phyloP scores from a whole-genome alignment of 2,888 invertebrate species.

The Octonoba sinensis region DNA sequence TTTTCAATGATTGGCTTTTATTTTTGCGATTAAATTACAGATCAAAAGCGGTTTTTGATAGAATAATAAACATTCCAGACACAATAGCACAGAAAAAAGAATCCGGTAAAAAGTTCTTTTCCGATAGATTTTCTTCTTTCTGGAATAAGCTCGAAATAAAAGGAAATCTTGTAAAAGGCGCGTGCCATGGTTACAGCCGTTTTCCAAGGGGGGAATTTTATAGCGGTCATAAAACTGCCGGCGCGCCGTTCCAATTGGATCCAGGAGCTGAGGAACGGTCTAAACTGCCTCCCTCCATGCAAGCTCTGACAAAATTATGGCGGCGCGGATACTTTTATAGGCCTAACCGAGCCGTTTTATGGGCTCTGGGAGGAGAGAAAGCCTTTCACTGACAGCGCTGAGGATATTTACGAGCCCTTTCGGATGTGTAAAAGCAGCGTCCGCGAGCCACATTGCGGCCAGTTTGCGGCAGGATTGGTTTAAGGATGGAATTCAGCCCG shows the following conservation, averaged over 20 bases:
- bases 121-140: background rate
- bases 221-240: constrained; percentile 64
- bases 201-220: constrained; percentile 51
- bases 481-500: constrained; percentile 13
- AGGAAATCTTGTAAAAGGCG: background rate
- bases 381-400: constrained; percentile 57
- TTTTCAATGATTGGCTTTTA: too few species aligned
- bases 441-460: constrained; percentile 24
- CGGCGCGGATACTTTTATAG: constrained; percentile 66
- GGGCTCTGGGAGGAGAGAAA: constrained; percentile 65
- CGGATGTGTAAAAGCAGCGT: constrained; percentile 58
- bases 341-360: constrained; percentile 66
- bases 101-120: too few species aligned
- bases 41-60: too few species aligned
- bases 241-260: constrained; percentile 51
- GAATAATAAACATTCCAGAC: too few species aligned
- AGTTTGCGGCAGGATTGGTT: constrained; percentile 19
- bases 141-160: constrained; percentile 6
- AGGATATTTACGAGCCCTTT: constrained; percentile 65
- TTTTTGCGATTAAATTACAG: too few species aligned
- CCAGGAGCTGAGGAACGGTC: constrained; percentile 16
- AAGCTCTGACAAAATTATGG: constrained; percentile 66
- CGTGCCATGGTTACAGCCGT: constrained; percentile 33
- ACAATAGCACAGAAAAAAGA: too few species aligned
- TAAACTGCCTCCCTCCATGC: constrained; percentile 23